Percentiles rank a stretch among this genome's conserved stretches.
Evolutionary conservation across 2,797 vertebrate genomes (phyloP).

Genomic region (Rhinophrynus dorsalis): DNA sequence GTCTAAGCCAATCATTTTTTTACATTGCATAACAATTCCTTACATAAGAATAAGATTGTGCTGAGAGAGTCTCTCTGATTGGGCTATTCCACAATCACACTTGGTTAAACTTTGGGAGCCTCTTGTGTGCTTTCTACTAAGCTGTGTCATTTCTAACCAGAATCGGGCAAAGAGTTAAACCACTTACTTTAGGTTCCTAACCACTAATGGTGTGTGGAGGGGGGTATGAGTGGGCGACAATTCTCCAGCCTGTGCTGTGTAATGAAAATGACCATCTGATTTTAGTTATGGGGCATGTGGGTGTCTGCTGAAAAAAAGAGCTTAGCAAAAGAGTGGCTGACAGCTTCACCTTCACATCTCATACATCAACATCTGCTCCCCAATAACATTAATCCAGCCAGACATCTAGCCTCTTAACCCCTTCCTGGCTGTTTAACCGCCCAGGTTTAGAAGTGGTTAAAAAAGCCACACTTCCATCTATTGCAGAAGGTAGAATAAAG

Average conservation of each 20-base stretch:
- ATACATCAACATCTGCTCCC: constrained; percentile 26
- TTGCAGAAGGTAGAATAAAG: no score
- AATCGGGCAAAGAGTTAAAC: constrained; percentile 26
- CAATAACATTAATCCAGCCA: constrained; percentile 1
- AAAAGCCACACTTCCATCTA: no score
- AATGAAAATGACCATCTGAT: constrained; percentile 51
- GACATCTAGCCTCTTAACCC: constrained; percentile 10
- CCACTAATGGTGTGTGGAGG: constrained; percentile 46
- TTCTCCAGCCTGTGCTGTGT: constrained; percentile 41
- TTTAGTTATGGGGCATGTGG: constrained; percentile 47
- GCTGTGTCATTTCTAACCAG: background rate
- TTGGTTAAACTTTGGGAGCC: no score
- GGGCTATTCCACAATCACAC: no score
- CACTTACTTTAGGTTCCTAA: constrained; percentile 23
- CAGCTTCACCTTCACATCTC: constrained; percentile 37
- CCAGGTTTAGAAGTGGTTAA: no score
- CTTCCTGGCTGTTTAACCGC: no score
- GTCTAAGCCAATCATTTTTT: no score
- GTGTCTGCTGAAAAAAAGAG: constrained; percentile 31
- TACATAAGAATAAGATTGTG: no score
- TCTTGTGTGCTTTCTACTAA: background rate
- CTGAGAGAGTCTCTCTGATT: no score
- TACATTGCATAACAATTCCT: no score
- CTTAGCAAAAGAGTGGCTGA: constrained; percentile 30
- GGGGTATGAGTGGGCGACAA: constrained; percentile 47